Evolutionary conservation across 1,140 invertebrate genomes (phyloP).

Genomic region (Drosophila jambulina): DNA sequence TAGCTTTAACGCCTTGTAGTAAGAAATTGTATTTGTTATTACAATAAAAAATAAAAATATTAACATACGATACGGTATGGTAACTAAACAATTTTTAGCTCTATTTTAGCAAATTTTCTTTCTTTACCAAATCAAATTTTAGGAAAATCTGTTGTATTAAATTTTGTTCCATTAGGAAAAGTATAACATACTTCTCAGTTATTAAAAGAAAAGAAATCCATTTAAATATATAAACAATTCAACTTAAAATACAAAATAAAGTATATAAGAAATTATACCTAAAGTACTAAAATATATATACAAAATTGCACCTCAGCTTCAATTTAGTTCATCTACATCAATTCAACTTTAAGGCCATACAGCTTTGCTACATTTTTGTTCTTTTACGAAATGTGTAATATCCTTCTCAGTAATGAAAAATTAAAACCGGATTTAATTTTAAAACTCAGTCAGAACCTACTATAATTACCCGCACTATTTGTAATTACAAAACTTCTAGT

Average conservation of each 20-base stretch:
- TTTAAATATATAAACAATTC: not conserved
- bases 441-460: not conserved
- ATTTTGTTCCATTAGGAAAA: not conserved
- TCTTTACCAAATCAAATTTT: not conserved
- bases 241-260: not conserved
- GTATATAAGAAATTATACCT: not conserved
- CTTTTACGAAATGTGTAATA: not conserved
- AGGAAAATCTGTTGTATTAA: too few relatives aligned
- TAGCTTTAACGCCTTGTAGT: too few relatives aligned
- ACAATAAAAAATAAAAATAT: too few relatives aligned
- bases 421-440: not conserved
- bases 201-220: too few relatives aligned
- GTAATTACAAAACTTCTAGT: not conserved
- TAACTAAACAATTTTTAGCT: too few relatives aligned
- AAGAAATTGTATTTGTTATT: not conserved
- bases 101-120: not conserved
- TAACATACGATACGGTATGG: too few relatives aligned
- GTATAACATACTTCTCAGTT: not conserved
- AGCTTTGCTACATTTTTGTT: too few relatives aligned
- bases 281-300: too few relatives aligned
- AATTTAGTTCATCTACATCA: not conserved
- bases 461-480: not conserved
- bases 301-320: not conserved
- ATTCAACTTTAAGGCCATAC: too few relatives aligned
- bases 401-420: not conserved